Percentiles rank a stretch among this genome's conserved stretches.
Evolutionary conservation across 2,888 invertebrate species (phyloP).

Genomic region (Digitonthophagus gazella): DNA sequence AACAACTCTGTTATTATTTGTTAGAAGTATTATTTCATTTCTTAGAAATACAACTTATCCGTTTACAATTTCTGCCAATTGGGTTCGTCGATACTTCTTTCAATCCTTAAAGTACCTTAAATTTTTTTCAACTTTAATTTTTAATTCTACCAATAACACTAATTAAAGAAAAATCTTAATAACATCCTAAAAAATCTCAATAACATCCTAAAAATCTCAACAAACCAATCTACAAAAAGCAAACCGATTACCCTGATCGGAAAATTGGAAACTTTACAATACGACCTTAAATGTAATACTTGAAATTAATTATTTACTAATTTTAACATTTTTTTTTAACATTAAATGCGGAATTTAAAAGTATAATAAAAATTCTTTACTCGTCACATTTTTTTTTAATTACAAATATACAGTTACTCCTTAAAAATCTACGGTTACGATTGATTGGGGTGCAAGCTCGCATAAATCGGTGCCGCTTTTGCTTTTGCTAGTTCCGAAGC

Average conservation of each 20-base stretch:
- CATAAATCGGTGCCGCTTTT: constrained; percentile 53
- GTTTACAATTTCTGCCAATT: constrained; percentile 28
- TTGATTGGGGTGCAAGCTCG: constrained; percentile 48
- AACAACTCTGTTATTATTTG: background rate
- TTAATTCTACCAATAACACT: too few species aligned
- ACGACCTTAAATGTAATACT: too few species aligned
- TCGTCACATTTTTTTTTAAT: background rate
- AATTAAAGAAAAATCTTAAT: too few species aligned
- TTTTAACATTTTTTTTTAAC: too few species aligned
- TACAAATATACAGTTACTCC: background rate
- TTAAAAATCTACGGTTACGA: constrained; percentile 37
- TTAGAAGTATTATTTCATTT: constrained; percentile 17
- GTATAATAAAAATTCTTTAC: background rate
- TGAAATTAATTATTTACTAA: too few species aligned
- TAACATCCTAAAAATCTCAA: too few species aligned
- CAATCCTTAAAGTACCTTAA: too few species aligned
- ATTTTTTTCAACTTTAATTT: too few species aligned
- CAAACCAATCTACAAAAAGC: too few species aligned
- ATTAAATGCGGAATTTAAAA: background rate
- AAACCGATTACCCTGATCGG: too few species aligned
- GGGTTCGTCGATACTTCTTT: constrained; percentile 23
- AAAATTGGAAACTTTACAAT: too few species aligned
- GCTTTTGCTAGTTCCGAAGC: constrained; percentile 78
- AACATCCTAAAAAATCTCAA: too few species aligned
- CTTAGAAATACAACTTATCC: constrained; percentile 27